phyloP scores from a whole-genome alignment of 2,888 invertebrate genomes.

The Dendrolimus pini region DNA sequence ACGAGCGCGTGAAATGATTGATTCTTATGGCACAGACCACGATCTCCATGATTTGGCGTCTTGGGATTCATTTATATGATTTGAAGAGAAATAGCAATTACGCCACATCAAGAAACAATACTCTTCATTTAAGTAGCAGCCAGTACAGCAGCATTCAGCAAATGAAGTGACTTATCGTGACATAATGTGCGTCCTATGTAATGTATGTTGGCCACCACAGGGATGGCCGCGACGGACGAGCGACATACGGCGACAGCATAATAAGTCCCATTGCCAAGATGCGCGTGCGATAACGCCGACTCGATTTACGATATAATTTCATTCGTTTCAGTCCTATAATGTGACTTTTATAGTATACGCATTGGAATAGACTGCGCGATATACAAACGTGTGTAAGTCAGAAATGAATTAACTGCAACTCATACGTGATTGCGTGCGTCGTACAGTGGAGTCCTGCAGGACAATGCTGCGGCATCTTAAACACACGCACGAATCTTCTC shows the following conservation, averaged over 20 bases:
- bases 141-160: neutral
- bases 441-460: slow-evolving; percentile 26
- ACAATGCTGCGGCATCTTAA: slow-evolving; percentile 42
- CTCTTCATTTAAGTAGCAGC: too few species aligned
- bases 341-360: slow-evolving; percentile 9
- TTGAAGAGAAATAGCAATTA: neutral
- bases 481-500: slow-evolving; percentile 59
- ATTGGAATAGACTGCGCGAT: slow-evolving; percentile 3
- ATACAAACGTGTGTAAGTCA: slow-evolving; percentile 18
- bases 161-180: slow-evolving; percentile 20
- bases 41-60: slow-evolving; percentile 4
- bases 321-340: slow-evolving; percentile 16
- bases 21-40: slow-evolving; percentile 38
- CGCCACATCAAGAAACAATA: too few species aligned
- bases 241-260: slow-evolving; percentile 49
- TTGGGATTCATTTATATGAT: neutral
- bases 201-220: slow-evolving; percentile 56
- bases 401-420: slow-evolving; percentile 20
- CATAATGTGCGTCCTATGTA: slow-evolving; percentile 34
- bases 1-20: slow-evolving; percentile 60
- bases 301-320: slow-evolving; percentile 36
- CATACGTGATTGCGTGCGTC: slow-evolving; percentile 48
- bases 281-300: slow-evolving; percentile 54
- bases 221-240: slow-evolving; percentile 39
- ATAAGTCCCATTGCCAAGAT: slow-evolving; percentile 48